A percentile compares a stretch with the other conserved stretches of the same genome.
phyloP scores from a whole-genome alignment of 2,797 vertebrate genomes.

The Urophycis tenuis region DNA sequence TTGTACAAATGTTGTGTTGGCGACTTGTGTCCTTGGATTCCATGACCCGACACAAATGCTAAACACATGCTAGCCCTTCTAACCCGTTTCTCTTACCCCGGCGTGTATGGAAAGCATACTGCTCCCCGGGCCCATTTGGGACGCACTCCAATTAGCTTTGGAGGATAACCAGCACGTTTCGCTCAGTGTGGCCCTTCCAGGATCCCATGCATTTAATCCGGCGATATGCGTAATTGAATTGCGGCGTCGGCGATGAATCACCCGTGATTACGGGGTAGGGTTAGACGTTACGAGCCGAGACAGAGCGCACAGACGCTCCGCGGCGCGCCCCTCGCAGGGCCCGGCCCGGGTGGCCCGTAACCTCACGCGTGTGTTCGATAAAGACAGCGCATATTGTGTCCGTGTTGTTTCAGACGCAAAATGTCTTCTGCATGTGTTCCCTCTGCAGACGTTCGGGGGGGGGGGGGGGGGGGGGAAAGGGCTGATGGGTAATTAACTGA shows the following conservation, averaged over 20 bases:
- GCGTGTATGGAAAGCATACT: constrained; percentile 32
- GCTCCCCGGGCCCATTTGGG: constrained; percentile 20
- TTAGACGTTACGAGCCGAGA: constrained; percentile 27
- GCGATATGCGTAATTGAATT: constrained; percentile 42
- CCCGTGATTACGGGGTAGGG: constrained; percentile 26
- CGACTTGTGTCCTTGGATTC: too few species aligned
- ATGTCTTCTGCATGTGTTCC: constrained; percentile 15
- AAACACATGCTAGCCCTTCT: constrained; percentile 47
- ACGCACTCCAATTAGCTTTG: constrained; percentile 24
- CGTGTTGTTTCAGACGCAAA: constrained; percentile 29
- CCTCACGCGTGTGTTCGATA: constrained; percentile 12
- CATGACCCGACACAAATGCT: too few species aligned
- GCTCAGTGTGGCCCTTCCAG: constrained; percentile 33
- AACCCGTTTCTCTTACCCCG: constrained; percentile 36
- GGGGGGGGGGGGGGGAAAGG: constrained; percentile 9
- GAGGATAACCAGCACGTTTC: constrained; percentile 42
- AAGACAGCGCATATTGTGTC: constrained; percentile 18
- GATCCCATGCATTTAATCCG: constrained; percentile 40
- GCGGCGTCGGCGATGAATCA: constrained; percentile 44
- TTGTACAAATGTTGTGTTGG: too few species aligned
- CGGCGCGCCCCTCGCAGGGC: neutral
- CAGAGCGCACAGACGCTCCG: constrained; percentile 32
- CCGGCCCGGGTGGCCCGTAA: constrained; percentile 15
- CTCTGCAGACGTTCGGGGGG: constrained; percentile 16
- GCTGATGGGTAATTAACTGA: constrained; percentile 31